Conservation (phyloP, 1,140 invertebrate genomes). For the Euglossa dilemma region DNA sequence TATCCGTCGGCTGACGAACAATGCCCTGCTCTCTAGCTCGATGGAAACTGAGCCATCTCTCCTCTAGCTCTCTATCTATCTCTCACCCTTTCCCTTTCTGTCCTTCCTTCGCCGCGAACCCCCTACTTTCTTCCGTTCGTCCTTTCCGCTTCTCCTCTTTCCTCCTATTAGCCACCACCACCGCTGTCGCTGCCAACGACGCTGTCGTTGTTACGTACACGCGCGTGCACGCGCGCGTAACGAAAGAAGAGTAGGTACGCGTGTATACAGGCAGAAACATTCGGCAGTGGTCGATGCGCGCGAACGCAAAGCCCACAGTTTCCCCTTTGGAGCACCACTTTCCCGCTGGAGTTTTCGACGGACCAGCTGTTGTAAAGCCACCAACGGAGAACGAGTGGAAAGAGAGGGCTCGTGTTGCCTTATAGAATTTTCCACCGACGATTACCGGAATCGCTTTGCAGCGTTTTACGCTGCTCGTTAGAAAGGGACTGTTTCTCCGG, state of each 20-base stretch:
- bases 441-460: constrained; percentile 52
- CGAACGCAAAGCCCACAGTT: constrained; percentile 55
- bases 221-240: background rate
- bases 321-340: constrained; percentile 53
- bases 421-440: constrained; percentile 54
- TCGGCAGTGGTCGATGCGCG: background rate
- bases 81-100: background rate
- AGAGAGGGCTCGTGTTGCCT: constrained; percentile 38
- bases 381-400: constrained; percentile 22
- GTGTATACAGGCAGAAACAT: background rate
- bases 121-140: background rate
- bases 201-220: no score
- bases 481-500: background rate
- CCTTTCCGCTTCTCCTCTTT: background rate
- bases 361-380: constrained; percentile 62
- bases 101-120: background rate
- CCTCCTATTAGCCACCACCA: no score
- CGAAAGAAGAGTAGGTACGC: background rate
- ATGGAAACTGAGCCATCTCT: constrained; percentile 47
- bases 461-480: constrained; percentile 45
- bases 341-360: constrained; percentile 57
- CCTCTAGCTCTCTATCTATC: background rate
- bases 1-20: constrained; percentile 53
- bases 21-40: constrained; percentile 28
- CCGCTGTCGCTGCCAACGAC: no score